These are phyloP conservation scores for Catonia carolina DNA, from an alignment of 2,888 invertebrate species.

Conservation along the genomic window DNA sequence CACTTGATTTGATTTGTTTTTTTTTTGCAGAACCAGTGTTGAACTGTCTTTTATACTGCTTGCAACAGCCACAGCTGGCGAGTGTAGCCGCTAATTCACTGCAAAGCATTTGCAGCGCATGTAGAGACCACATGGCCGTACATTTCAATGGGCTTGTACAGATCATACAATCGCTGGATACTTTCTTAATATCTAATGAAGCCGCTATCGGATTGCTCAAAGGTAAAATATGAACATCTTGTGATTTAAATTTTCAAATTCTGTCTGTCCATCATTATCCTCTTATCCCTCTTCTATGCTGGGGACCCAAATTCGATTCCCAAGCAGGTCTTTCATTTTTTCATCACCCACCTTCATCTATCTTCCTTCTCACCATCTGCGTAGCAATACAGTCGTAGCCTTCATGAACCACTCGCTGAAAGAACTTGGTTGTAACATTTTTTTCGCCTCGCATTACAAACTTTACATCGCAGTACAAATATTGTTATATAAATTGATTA, in stretches of 20 bases:
- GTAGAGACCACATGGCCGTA: constrained; percentile 66
- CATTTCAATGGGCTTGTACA: constrained; percentile 68
- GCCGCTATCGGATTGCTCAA: constrained; percentile 68
- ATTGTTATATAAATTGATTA: too few relatives aligned
- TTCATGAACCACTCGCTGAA: too few relatives aligned
- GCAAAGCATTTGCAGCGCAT: constrained; percentile 77
- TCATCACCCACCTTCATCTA: too few relatives aligned
- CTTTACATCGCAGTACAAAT: too few relatives aligned
- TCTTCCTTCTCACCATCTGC: too few relatives aligned
- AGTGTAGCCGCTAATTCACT: constrained; percentile 76
- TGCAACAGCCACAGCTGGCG: constrained; percentile 66
- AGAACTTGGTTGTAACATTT: too few relatives aligned
- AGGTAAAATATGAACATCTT: constrained; percentile 54
- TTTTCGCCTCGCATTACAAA: too few relatives aligned
- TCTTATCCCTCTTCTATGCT: constrained; percentile 1
- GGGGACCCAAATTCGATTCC: background rate
- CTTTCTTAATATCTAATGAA: constrained; percentile 63
- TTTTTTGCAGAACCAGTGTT: constrained; percentile 61
- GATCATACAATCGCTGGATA: constrained; percentile 65
- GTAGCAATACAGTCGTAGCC: too few relatives aligned
- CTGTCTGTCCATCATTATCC: background rate
- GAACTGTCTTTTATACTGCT: constrained; percentile 66
- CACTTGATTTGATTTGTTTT: too few relatives aligned
- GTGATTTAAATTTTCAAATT: constrained; percentile 39
- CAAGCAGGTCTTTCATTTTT: too few relatives aligned